A percentile compares a stretch with the other conserved stretches of the same genome.
phyloP scores from a whole-genome alignment of 1,140 invertebrate genomes.

The Drosophila nigrodunni region DNA sequence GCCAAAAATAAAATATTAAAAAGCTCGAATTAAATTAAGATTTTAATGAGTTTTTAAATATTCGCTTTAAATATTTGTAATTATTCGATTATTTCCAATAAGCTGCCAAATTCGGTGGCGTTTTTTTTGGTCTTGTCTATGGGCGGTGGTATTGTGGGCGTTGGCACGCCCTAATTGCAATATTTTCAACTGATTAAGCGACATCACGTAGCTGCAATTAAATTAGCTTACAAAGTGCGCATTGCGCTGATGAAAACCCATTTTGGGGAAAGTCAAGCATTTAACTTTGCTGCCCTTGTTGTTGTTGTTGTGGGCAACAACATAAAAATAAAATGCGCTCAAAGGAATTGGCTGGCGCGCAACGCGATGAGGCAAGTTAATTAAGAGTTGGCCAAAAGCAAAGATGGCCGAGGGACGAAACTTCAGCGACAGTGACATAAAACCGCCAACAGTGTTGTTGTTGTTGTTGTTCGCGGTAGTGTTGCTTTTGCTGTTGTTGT shows the following conservation, averaged over 20 bases:
- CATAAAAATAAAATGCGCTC: conserved; percentile 67
- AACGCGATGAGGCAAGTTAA: conserved; percentile 69
- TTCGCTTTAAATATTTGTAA: conserved; percentile 35
- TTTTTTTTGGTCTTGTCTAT: not conserved
- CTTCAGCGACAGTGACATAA: conserved; percentile 38
- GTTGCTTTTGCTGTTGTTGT: conserved; percentile 8
- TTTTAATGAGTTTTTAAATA: conserved; percentile 35
- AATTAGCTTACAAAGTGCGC: conserved; percentile 65
- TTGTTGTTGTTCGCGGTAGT: conserved; percentile 26
- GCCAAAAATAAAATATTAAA: not conserved
- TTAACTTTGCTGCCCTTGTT: conserved; percentile 54
- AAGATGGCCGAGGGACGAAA: conserved; percentile 28
- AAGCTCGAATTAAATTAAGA: not conserved
- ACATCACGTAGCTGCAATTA: conserved; percentile 72
- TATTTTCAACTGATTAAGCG: conserved; percentile 59
- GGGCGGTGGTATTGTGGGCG: conserved; percentile 3
- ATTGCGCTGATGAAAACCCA: conserved; percentile 52
- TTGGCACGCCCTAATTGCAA: conserved; percentile 48
- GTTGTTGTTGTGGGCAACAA: conserved; percentile 30
- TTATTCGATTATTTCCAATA: conserved; percentile 47
- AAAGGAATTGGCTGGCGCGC: conserved; percentile 63
- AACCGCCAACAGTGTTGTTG: conserved; percentile 60
- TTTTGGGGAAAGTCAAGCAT: conserved; percentile 57
- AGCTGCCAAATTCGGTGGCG: conserved; percentile 16
- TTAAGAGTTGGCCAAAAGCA: conserved; percentile 56